A percentile compares a stretch with the other conserved stretches of the same genome.
phyloP scores from a whole-genome alignment of 2,888 invertebrate species.

The Molorchus minor region DNA sequence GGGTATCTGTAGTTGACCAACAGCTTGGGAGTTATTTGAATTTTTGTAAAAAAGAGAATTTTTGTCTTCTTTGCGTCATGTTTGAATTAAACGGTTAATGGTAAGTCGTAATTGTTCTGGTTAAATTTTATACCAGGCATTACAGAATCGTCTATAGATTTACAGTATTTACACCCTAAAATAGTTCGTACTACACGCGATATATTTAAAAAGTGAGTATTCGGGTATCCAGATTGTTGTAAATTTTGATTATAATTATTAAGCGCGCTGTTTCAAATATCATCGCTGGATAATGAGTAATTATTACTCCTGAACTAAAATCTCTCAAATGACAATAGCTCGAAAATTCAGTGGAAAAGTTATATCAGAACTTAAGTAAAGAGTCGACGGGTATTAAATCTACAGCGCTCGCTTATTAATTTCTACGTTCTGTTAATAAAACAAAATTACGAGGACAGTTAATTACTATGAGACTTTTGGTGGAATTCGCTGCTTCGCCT shows the following conservation, averaged over 20 bases:
- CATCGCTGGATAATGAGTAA: slow-evolving; percentile 41
- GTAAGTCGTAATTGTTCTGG: no score
- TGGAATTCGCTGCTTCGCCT: slow-evolving; percentile 47
- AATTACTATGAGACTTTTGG: slow-evolving; percentile 56
- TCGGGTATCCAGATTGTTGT: slow-evolving; percentile 23
- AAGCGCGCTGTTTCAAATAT: slow-evolving; percentile 31
- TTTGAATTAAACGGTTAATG: no score
- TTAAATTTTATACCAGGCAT: no score
- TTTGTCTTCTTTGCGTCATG: no score
- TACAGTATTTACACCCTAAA: background rate
- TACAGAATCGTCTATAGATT: background rate
- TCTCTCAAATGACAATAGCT: slow-evolving; percentile 48
- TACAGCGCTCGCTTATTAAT: slow-evolving; percentile 55
- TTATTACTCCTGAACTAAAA: slow-evolving; percentile 38
- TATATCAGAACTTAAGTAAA: slow-evolving; percentile 52
- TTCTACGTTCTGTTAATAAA: slow-evolving; percentile 57
- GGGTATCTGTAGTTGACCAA: no score
- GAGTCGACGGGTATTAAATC: slow-evolving; percentile 53
- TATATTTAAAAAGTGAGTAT: slow-evolving; percentile 8
- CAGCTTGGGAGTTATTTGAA: no score
- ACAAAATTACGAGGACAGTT: slow-evolving; percentile 56
- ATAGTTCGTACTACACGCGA: no score
- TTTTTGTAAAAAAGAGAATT: no score
- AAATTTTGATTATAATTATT: slow-evolving; percentile 22
- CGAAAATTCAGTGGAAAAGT: slow-evolving; percentile 49